A percentile compares a stretch with the other conserved stretches of the same genome.
phyloP scores from a whole-genome alignment of 1,140 invertebrate species.

The Dendroctonus ponderosae region DNA sequence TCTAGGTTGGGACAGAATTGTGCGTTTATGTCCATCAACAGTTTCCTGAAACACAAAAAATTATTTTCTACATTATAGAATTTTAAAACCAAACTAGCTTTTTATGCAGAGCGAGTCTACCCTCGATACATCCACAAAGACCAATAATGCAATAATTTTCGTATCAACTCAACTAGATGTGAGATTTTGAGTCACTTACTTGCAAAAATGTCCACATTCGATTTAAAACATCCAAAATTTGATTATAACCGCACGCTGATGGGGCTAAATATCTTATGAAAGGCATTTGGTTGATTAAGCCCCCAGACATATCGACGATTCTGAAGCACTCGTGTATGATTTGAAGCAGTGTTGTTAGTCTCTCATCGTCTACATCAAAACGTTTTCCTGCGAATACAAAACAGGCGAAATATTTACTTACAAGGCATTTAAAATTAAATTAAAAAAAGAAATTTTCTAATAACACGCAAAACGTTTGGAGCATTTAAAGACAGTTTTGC shows the following conservation, averaged over 20 bases:
- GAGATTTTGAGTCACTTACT: conserved; percentile 24
- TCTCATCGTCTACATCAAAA: conserved; percentile 59
- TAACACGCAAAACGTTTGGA: not conserved
- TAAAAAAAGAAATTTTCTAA: too few species aligned
- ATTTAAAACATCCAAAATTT: conserved; percentile 55
- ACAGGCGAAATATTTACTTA: not conserved
- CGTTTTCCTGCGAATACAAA: conserved; percentile 44
- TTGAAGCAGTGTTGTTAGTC: conserved; percentile 58
- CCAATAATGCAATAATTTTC: not conserved
- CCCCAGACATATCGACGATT: conserved; percentile 70
- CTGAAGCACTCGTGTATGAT: conserved; percentile 62
- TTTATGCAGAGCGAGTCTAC: not conserved
- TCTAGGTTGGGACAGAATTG: conserved; percentile 30
- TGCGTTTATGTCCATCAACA: conserved; percentile 40
- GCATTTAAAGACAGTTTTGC: not conserved
- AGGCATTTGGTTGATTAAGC: conserved; percentile 65
- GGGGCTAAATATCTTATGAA: conserved; percentile 70
- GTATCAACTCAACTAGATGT: not conserved
- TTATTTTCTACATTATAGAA: not conserved
- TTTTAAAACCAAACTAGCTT: not conserved
- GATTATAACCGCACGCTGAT: conserved; percentile 63
- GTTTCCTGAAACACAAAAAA: conserved; percentile 39
- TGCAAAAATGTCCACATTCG: conserved; percentile 35
- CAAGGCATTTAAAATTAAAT: too few species aligned
- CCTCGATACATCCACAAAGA: too few species aligned